These are phyloP conservation scores for Periparus ater DNA, from an alignment of 2,797 vertebrate genomes.

Conservation along the genomic window DNA sequence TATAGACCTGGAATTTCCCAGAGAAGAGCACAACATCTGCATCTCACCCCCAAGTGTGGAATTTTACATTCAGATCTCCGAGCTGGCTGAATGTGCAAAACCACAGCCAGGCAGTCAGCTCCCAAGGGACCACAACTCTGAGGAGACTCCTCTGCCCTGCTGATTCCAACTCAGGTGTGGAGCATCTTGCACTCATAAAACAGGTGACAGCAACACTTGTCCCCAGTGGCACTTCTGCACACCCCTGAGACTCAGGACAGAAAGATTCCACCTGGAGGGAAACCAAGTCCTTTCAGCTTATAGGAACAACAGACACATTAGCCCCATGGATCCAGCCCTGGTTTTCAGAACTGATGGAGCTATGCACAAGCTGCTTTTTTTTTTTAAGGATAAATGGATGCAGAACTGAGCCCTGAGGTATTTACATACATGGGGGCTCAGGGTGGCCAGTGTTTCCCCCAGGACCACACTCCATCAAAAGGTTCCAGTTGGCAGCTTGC, in stretches of 20 bases:
- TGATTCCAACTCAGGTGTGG: neutral
- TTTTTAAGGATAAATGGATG: neutral
- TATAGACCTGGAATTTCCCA: neutral
- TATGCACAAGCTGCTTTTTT: neutral
- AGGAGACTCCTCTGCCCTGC: neutral
- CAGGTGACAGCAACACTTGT: neutral
- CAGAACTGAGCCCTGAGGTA: neutral
- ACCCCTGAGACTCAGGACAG: neutral
- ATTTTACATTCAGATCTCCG: neutral
- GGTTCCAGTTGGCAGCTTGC: neutral
- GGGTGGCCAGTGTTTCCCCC: neutral
- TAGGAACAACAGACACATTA: neutral
- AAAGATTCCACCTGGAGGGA: neutral
- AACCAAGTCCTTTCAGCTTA: neutral
- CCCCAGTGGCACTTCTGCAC: neutral
- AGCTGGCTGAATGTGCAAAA: neutral
- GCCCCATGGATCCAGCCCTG: neutral
- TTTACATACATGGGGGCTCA: neutral
- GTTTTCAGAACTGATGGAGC: neutral
- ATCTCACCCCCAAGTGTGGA: neutral
- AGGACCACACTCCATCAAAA: rapidly evolving
- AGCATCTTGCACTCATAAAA: neutral
- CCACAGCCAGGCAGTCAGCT: neutral
- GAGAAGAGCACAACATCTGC: neutral
- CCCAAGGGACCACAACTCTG: neutral